phyloP scores from a whole-genome alignment of 64 coral and sea anemone species.

The Cladopsammia gracilis region DNA sequence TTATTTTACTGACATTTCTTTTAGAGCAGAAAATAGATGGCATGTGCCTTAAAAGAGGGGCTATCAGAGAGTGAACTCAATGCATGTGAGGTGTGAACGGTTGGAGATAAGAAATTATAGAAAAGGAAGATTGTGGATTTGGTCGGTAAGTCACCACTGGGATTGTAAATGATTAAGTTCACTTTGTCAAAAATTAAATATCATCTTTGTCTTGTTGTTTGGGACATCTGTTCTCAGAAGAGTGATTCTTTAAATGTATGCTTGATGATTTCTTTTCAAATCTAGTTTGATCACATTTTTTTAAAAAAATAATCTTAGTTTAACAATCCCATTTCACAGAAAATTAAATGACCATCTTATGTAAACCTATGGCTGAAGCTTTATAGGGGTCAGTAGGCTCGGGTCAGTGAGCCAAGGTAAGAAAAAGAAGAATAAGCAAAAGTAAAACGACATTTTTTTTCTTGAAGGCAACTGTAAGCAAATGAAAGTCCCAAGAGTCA shows the following conservation, averaged over 20 bases:
- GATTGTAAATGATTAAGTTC: background rate
- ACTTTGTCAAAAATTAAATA: slow-evolving; percentile 31
- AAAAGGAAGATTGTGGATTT: slow-evolving; percentile 21
- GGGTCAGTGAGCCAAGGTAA: no score
- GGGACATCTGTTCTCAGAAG: slow-evolving; percentile 1
- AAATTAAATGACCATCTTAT: no score
- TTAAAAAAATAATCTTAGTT: no score
- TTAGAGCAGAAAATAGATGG: slow-evolving; percentile 59
- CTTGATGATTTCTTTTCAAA: no score
- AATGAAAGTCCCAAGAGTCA: slow-evolving; percentile 19
- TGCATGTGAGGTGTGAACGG: slow-evolving; percentile 5
- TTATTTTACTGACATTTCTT: slow-evolving; percentile 27
- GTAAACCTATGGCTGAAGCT: no score
- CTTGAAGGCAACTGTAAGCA: slow-evolving; percentile 11
- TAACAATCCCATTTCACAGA: no score
- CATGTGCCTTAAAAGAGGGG: slow-evolving; percentile 39
- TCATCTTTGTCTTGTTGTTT: slow-evolving; percentile 11
- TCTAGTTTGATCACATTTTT: no score
- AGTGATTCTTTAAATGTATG: no score
- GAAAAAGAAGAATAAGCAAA: no score
- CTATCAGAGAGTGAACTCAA: slow-evolving; percentile 13
- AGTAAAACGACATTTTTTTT: background rate
- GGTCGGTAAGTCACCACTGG: background rate
- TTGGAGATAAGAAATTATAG: slow-evolving; percentile 2
- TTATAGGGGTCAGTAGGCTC: no score